Percentiles rank a stretch among this genome's conserved stretches.
phyloP scores from a whole-genome alignment of 2,113 vertebrate genomes.

The Sinocyclocheilus anshuiensis region DNA sequence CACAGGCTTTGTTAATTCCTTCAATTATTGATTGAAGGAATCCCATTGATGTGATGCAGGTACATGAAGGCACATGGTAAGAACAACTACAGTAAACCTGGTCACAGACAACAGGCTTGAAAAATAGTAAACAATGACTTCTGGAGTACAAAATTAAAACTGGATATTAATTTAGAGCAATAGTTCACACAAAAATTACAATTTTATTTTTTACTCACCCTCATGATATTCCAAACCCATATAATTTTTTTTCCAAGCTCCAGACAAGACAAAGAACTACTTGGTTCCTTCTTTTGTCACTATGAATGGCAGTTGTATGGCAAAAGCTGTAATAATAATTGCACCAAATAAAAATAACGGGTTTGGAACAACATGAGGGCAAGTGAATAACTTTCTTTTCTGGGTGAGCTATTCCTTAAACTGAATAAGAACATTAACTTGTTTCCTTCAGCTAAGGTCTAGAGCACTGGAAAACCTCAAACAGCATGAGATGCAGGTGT shows the following conservation, averaged over 20 bases:
- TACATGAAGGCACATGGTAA: background rate
- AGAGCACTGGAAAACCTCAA: conserved; percentile 8
- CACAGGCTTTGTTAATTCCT: background rate
- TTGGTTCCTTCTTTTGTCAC: background rate
- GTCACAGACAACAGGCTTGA: background rate
- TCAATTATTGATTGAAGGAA: background rate
- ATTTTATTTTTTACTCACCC: background rate
- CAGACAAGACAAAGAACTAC: background rate
- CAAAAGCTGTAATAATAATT: background rate
- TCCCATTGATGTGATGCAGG: background rate
- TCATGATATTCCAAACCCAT: background rate
- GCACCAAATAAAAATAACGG: background rate
- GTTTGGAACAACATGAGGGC: background rate
- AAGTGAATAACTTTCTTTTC: background rate
- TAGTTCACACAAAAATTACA: background rate
- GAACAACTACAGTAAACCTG: background rate
- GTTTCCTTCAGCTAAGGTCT: background rate
- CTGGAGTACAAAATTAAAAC: background rate
- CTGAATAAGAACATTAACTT: background rate
- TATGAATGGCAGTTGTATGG: background rate
- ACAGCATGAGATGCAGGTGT: conserved; percentile 30
- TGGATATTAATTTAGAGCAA: background rate
- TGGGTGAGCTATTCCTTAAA: background rate
- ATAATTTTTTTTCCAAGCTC: too few species aligned
- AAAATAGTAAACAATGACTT: background rate